Percentiles rank a stretch among this genome's conserved stretches.
Evolutionary conservation across 2,113 vertebrate species (phyloP).

Genomic region (Syngnathus floridae): DNA sequence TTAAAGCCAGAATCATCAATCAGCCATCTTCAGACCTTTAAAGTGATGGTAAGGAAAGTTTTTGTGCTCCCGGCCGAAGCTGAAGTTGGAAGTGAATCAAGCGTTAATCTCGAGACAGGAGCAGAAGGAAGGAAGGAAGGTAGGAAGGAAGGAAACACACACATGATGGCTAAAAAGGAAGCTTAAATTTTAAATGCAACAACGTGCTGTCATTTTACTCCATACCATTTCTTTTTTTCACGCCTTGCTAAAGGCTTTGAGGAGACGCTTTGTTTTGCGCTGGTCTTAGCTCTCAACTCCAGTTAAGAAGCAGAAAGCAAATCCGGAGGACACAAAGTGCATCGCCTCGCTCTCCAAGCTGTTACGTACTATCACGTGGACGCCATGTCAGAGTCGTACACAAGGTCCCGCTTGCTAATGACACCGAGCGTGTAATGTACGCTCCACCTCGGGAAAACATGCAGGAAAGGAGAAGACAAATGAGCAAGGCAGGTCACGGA

Average conservation of each 20-base stretch:
- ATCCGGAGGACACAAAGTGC: conserved; percentile 16
- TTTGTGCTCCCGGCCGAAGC: conserved; percentile 17
- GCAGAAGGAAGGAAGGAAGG: conserved; percentile 7
- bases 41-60: conserved; percentile 30
- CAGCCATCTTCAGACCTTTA: conserved; percentile 57
- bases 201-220: background rate
- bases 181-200: conserved; percentile 5
- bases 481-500: conserved; percentile 3
- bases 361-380: conserved; percentile 29
- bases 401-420: conserved; percentile 11
- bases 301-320: background rate
- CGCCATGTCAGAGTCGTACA: conserved; percentile 23
- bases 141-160: background rate
- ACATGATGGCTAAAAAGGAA: background rate
- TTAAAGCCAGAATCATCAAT: conserved; percentile 82
- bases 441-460: conserved; percentile 2
- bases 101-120: conserved; percentile 29
- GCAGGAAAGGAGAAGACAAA: conserved; percentile 13
- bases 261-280: background rate
- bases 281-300: conserved; percentile 2
- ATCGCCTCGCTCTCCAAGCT: conserved; percentile 7
- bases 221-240: background rate
- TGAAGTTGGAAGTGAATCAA: conserved; percentile 45
- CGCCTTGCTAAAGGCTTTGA: background rate
- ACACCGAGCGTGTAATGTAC: conserved; percentile 23